Percentiles rank a stretch among this genome's conserved stretches.
Conservation (phyloP, 2,888 invertebrate species). For the Luffia ferchaultella region DNA sequence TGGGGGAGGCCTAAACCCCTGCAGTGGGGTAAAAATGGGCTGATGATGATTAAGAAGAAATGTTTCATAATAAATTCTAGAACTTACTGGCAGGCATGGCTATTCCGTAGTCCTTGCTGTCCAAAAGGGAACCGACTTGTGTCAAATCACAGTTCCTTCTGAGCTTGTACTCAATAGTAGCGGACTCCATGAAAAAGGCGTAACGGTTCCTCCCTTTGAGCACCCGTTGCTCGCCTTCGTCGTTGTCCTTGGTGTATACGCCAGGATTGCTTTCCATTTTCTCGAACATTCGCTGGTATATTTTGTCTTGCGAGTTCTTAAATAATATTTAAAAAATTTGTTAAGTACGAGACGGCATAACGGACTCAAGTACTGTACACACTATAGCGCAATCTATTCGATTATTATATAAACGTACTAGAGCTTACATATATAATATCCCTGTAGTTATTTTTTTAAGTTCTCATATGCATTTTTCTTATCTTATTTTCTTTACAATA, state of each 20-base stretch:
- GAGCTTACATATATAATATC: too few species aligned
- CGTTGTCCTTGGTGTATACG: conserved; percentile 79
- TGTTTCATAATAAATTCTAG: too few species aligned
- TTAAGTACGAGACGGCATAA: too few species aligned
- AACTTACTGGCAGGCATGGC: conserved; percentile 85
- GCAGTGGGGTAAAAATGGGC: too few species aligned
- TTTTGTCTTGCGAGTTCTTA: conserved; percentile 79
- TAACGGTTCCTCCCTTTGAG: conserved; percentile 57
- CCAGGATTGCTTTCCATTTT: conserved; percentile 84
- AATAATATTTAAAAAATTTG: conserved; percentile 10
- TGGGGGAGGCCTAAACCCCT: too few species aligned
- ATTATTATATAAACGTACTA: too few species aligned
- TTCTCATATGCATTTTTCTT: too few species aligned
- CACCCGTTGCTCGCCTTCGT: conserved; percentile 87
- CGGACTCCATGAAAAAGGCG: conserved; percentile 97
- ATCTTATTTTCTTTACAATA: too few species aligned
- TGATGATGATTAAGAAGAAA: too few species aligned
- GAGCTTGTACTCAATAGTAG: conserved; percentile 89
- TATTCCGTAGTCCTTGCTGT: conserved; percentile 85
- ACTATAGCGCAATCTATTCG: too few species aligned
- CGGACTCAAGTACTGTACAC: too few species aligned
- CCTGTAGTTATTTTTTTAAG: too few species aligned
- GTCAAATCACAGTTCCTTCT: conserved; percentile 83
- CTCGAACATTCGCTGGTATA: conserved; percentile 89
- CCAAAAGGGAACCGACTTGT: conserved; percentile 82